Evolutionary conservation across 2,113 vertebrate species (phyloP).

Genomic region (pig (Sus scrofa)): T2T-Sscrofa CM000814.6:86580501-86581000

Average conservation of each 20-base stretch:
- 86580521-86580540: neutral
- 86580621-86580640: neutral
- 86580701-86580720: constrained; percentile 48
- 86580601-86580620: neutral
- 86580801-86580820: constrained; percentile 51
- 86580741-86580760: neutral
- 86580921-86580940: constrained; percentile 31
- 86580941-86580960: constrained; percentile 34
- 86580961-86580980: neutral
- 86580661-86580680: neutral
- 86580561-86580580: neutral
- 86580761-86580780: neutral
- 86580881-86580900: constrained; percentile 58
- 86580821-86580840: neutral
- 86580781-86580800: neutral
- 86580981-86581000: constrained; percentile 53
- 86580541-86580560: neutral
- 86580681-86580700: constrained; percentile 29
- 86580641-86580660: neutral
- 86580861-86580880: constrained; percentile 3
- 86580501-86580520: neutral
- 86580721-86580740: neutral
- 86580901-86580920: constrained; percentile 57
- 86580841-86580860: neutral
- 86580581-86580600: neutral